phyloP scores from a whole-genome alignment of 2,113 vertebrate species.

The Pomatorhinus ruficollis region DNA sequence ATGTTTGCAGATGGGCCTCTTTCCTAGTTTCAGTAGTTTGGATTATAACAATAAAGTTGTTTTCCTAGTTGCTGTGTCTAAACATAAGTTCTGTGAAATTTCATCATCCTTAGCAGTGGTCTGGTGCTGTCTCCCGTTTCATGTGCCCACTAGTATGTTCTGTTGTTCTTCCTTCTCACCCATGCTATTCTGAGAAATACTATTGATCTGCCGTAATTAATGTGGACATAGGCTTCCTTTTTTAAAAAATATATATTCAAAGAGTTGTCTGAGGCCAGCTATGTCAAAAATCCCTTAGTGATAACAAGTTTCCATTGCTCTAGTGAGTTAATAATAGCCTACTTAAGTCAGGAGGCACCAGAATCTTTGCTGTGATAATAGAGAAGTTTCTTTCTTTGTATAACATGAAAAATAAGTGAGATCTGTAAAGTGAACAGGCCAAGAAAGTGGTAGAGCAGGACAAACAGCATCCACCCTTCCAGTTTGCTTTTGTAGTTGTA shows the following conservation, averaged over 20 bases:
- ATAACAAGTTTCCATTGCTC: conserved; percentile 47
- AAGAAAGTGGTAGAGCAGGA: conserved; percentile 43
- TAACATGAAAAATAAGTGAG: not conserved
- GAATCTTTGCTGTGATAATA: not conserved
- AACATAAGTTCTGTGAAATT: not conserved
- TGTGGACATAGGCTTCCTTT: not conserved
- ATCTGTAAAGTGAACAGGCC: not conserved
- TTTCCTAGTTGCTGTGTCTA: not conserved
- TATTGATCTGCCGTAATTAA: not conserved
- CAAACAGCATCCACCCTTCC: not conserved
- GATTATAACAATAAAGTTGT: not conserved
- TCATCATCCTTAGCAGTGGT: not conserved
- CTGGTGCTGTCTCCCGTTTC: not conserved
- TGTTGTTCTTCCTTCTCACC: not conserved
- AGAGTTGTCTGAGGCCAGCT: not conserved
- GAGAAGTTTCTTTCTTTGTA: not conserved
- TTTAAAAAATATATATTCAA: not conserved
- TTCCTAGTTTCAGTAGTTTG: not conserved
- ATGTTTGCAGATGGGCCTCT: not conserved
- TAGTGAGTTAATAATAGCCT: conserved; percentile 53
- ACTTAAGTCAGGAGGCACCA: not conserved
- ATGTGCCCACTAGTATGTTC: not conserved
- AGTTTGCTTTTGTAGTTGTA: not conserved
- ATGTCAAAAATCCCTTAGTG: conserved; percentile 15
- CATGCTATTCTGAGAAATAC: not conserved